Base-by-base conservation (phyloP, 2,113 vertebrate species). In the Neogobius melanostomus region DNA sequence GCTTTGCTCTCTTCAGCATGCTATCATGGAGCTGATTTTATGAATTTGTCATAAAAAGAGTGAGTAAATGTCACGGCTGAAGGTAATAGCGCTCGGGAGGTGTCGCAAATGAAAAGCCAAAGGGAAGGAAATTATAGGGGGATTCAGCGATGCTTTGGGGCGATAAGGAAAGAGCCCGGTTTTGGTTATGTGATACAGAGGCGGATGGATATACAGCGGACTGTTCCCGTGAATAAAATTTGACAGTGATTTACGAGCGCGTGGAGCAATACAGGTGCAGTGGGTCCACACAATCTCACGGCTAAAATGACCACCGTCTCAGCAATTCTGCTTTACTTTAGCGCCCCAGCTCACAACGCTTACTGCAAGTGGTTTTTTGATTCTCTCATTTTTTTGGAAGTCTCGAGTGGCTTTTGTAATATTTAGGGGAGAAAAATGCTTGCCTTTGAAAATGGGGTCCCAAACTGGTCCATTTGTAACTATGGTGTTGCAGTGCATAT, bases 181-280 rank as follows among this genome's bases (percentile, higher is more conserved):
- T 82, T 64, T 74, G 79, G 75, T 83, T 73, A 61, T 14, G 76
- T 75, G 65, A 6, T 17, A 69, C 3, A 7, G 57, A 36, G 75
- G 77, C 44, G 46, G 64, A 71, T 67, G 63, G 69, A 73, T 45
- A 45, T 45, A 61, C 76, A 81, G 81, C 70, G 46, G 77, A 69
- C 57, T 65, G 70, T 74, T 85, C 77, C 85, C 85, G 74, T 81
- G 85, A 88, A 88, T 90, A 88, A 88, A 90, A 89, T 82, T 84
- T 75, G 75, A 89, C 87, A 88, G 86, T 87, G 86, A 91, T 89
- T 86, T 90, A 91, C 82, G 85, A 87, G 68, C n/a, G 74, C 71
- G 83, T 85, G 69, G 63, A 80, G 15, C n/a, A 6, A 71, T 71
- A 80, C 28, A 10, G 82, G 74, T 75, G 76, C 75, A 81, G 77